phyloP scores from a whole-genome alignment of 2,888 invertebrate genomes.

The Hypomecis atomaria region DNA sequence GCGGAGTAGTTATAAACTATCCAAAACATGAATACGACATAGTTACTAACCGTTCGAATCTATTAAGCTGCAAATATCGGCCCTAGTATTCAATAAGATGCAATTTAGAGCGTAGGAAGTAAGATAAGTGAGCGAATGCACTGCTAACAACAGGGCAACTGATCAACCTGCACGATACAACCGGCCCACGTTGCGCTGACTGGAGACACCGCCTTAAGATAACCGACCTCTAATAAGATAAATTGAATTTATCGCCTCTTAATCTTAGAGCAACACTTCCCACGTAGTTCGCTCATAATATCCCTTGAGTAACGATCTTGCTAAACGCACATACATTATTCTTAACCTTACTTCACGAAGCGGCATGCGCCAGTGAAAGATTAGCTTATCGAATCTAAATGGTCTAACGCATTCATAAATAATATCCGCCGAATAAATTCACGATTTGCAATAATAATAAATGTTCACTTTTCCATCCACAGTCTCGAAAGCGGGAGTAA shows the following conservation, averaged over 20 bases:
- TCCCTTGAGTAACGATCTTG: conserved; percentile 53
- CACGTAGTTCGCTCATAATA: conserved; percentile 59
- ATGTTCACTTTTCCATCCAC: conserved; percentile 42
- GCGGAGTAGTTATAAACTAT: conserved; percentile 18
- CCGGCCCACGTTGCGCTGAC: conserved; percentile 60
- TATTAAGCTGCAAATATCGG: conserved; percentile 38
- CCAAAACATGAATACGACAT: conserved; percentile 10
- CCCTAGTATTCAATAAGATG: conserved; percentile 30
- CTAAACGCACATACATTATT: conserved; percentile 54
- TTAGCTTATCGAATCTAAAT: conserved; percentile 26
- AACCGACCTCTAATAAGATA: conserved; percentile 65
- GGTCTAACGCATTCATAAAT: conserved; percentile 26
- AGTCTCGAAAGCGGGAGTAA: conserved; percentile 60
- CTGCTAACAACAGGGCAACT: conserved; percentile 39
- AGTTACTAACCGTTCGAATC: conserved; percentile 18
- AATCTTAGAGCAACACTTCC: conserved; percentile 60
- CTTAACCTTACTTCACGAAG: conserved; percentile 36
- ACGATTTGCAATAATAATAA: conserved; percentile 27
- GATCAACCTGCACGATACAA: conserved; percentile 40
- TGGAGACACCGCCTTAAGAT: conserved; percentile 58
- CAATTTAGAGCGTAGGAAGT: conserved; percentile 52
- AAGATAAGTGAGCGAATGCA: conserved; percentile 46
- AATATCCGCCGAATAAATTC: conserved; percentile 28
- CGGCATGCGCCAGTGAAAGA: conserved; percentile 16
- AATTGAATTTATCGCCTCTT: conserved; percentile 69